Evolutionary conservation across 2,888 invertebrate species (phyloP).

Genomic region (Archips xylosteana): DNA sequence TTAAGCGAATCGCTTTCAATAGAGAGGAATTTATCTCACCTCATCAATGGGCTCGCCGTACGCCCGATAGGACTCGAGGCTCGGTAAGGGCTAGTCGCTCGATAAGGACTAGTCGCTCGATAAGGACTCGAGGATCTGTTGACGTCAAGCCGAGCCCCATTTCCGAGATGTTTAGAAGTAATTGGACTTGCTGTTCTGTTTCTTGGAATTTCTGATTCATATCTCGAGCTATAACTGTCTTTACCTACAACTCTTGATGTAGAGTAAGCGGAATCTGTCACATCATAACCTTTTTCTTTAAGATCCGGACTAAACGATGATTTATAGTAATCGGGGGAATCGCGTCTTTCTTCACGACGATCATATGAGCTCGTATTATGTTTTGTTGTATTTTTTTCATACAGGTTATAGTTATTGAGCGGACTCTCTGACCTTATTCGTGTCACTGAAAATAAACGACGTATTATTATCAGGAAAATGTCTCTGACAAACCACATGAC

Average conservation of each 20-base stretch:
- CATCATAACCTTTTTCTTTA: constrained; percentile 77
- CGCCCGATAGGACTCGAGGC: constrained; percentile 79
- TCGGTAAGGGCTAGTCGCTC: constrained; percentile 73
- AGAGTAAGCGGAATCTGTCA: constrained; percentile 77
- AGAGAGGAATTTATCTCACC: constrained; percentile 71
- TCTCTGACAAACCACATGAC: not conserved
- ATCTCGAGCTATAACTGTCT: constrained; percentile 67
- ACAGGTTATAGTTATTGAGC: constrained; percentile 73
- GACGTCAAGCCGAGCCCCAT: constrained; percentile 79
- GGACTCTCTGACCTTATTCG: constrained; percentile 81
- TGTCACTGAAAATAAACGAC: constrained; percentile 66
- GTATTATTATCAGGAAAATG: not conserved
- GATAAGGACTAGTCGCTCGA: constrained; percentile 74
- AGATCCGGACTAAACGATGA: constrained; percentile 69
- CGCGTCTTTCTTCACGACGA: constrained; percentile 76
- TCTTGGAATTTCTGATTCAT: constrained; percentile 77
- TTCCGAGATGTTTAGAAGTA: constrained; percentile 82
- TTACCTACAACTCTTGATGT: constrained; percentile 73
- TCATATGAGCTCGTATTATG: constrained; percentile 73
- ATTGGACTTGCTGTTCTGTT: constrained; percentile 81
- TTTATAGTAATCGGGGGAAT: constrained; percentile 79
- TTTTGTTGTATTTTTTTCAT: constrained; percentile 71
- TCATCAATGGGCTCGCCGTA: constrained; percentile 83
- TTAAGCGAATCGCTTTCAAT: constrained; percentile 76
- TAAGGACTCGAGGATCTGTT: constrained; percentile 74